Base-by-base conservation (phyloP, 1,140 invertebrate species). In the Campoletis sonorensis region DNA sequence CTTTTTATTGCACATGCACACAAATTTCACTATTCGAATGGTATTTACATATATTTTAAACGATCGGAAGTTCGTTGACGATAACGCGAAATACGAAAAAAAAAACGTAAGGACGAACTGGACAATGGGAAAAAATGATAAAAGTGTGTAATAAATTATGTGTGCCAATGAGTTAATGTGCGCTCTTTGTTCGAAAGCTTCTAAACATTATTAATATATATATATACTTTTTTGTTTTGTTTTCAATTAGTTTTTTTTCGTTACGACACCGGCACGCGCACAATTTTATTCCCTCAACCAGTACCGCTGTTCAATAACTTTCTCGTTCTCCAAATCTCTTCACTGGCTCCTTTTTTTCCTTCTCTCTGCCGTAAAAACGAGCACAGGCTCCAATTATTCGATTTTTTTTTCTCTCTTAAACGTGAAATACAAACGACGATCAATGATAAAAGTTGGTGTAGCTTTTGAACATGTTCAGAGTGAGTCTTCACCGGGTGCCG, bases 391-490 rank as follows among this genome's bases (percentile, higher is more conserved):
- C 83, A 85, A 88, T 88, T 87, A 88, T 87, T 84, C 83, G 75
- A 82, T 79, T 75, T 77, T 45, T 45, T 45, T 45, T 45, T 11
- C 8, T 45, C 40, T 45, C 13, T 82, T 82, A 83, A 82, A 79
- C 33, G 21, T 64, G 37, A 61, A 70, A 23, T 30, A 80, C 18
- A 80, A 80, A 73, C 77, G 49, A 71, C 26, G 45, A 64, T 70
- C 21, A 67, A 71, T 80, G 51, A 76, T 54, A 70, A 75, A 81
- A 81, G 40, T 79, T 79, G 54, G 81, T 81, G 49, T 77, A 79
- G 37, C 61, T 51, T 86, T 85, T 84, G 80, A 85, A 85, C 85
- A 86, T 84, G 79, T 87, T 89, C 88, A 89, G 80, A 88, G 86
- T 79, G 88, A 83, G 33, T 89, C 88, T 40, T 89, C 88, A 18